Evolutionary conservation across 2,113 vertebrate species (phyloP), one percentile per base, ranked within the genome.

Genomic region (Scomber colias): DNA sequence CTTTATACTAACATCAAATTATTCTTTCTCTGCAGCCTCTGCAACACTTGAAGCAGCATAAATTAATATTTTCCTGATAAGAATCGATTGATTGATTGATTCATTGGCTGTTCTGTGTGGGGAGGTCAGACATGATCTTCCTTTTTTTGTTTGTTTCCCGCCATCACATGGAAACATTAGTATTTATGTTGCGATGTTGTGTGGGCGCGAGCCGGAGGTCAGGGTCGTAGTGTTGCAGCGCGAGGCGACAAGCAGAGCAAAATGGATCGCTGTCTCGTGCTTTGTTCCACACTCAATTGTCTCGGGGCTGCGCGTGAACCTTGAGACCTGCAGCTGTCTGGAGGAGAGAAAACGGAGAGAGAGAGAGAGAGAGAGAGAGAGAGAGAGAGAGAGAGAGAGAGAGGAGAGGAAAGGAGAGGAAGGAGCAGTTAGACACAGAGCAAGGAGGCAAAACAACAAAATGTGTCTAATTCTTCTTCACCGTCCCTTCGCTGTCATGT

Each of bases 261-360:
- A 93, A 89, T 72, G 84, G 88, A 56, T 87, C 82, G 74, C 84
- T 89, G 92, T 94, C 92, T 91, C 71, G 75, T 73, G 89, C 93
- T 92, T 94, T 94, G 93, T 94, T 93, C 86, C 49, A 57, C 79
- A 83, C 83, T 91, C 91, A 93, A 93, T 94, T 90, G 94, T 94
- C 88, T 91, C 67, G 54, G 48, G 73, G 88, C 86, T 81, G 88
- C 82, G 90, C 77, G 81, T 93, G 92, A 94, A 93, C 91, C 85
- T 84, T 88, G 90, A 89, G 88, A 92, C 87, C 83, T 19, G 89
- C 81, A 66, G 83, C 88, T 79, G 88, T 92, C 87, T 91, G 79
- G 66, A 76, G 82, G 68, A 72, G 72, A 77, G 62, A 61, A 27
- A 45, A 19, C 35, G 1, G 53, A 40, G 35, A 40, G 35, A 35